phyloP scores from a whole-genome alignment of 2,888 invertebrate species.

The Eilema griseolum region DNA sequence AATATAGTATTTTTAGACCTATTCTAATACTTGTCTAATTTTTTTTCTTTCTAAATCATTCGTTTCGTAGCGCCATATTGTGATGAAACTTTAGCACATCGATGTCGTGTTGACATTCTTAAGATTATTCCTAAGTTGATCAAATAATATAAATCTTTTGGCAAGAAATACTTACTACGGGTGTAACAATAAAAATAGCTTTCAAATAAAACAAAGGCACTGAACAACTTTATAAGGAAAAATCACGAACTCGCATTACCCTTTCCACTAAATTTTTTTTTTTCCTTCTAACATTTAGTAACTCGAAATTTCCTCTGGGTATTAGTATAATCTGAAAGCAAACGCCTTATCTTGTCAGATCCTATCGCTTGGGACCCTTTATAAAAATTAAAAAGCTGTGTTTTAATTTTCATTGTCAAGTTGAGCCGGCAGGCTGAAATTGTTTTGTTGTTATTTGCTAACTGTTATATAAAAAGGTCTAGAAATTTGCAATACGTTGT shows the following conservation, averaged over 20 bases:
- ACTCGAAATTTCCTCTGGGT: constrained; percentile 18
- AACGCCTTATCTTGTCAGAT: constrained; percentile 9
- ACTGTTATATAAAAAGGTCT: not conserved
- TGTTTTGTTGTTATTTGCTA: not conserved
- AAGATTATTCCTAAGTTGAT: no score
- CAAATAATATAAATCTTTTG: no score
- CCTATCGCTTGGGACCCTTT: constrained; percentile 4
- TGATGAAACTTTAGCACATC: no score
- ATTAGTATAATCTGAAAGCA: constrained; percentile 16
- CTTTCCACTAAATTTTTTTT: not conserved
- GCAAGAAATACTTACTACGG: no score
- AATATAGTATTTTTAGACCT: no score
- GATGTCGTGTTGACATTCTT: no score
- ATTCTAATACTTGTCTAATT: no score
- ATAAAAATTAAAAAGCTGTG: not conserved
- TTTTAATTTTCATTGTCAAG: not conserved
- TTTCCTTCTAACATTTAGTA: constrained; percentile 5
- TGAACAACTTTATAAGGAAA: not conserved
- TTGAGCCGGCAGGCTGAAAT: not conserved
- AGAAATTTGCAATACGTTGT: not conserved
- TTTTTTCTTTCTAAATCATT: no score
- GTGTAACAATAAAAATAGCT: no score
- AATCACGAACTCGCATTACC: constrained; percentile 4
- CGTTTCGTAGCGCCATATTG: no score
- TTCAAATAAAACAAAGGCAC: not conserved